phyloP scores from a whole-genome alignment of 2,797 vertebrate species.

The Coracias cyanogaster region DNA sequence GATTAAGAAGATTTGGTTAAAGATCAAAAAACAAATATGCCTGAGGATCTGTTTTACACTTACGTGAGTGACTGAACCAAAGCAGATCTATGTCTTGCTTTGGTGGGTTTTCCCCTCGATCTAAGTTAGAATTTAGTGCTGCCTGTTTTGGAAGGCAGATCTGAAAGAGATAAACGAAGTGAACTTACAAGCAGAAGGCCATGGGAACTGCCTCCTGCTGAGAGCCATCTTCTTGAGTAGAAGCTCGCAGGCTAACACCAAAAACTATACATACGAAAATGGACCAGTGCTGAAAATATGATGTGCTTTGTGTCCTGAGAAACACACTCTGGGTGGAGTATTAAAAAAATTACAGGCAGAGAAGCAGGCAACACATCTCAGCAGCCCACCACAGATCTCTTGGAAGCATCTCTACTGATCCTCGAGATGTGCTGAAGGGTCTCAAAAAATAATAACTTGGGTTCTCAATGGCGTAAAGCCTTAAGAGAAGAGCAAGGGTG shows the following conservation, averaged over 20 bases:
- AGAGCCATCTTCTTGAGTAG: background rate
- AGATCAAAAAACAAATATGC: background rate
- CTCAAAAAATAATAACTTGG: background rate
- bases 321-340: background rate
- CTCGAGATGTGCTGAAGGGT: background rate
- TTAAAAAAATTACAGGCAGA: fast-evolving
- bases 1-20: background rate
- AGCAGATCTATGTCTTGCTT: fast-evolving
- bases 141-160: background rate
- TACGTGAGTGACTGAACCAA: background rate
- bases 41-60: background rate
- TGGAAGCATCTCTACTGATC: background rate
- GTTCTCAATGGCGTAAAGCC: fast-evolving
- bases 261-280: background rate
- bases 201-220: background rate
- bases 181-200: background rate
- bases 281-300: background rate
- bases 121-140: background rate
- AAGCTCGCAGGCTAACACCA: background rate
- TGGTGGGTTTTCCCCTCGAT: background rate
- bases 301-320: background rate
- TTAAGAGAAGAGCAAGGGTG: background rate
- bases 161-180: background rate
- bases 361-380: fast-evolving
- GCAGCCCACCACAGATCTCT: background rate